Conservation (phyloP, 2,888 invertebrate genomes). For the Andrena trimmerana region DNA sequence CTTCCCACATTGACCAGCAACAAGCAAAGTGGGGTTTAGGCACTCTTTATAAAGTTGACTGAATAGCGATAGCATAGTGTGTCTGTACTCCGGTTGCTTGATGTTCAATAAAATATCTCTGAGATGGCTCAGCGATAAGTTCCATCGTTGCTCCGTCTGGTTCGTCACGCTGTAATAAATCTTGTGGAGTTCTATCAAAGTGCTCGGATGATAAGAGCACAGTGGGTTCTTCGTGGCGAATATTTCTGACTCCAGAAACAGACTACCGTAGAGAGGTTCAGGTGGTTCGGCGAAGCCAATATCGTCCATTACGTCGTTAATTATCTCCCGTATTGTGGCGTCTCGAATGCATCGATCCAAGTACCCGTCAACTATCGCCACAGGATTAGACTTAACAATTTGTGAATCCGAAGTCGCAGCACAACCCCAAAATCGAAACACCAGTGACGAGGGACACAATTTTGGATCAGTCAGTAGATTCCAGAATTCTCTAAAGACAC, state of each 20-base stretch:
- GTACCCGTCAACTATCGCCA: constrained; percentile 60
- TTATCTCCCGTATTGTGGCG: constrained; percentile 60
- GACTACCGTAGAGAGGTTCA: constrained; percentile 59
- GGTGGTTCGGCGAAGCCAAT: constrained; percentile 15
- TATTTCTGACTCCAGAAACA: constrained; percentile 73
- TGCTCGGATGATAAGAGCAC: constrained; percentile 65
- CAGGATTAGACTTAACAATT: fast-evolving
- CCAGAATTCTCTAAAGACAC: constrained; percentile 86
- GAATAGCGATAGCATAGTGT: constrained; percentile 56
- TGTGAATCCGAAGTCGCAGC: background rate
- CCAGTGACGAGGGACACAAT: constrained; percentile 58
- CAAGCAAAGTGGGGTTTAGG: constrained; percentile 48
- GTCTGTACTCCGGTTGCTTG: constrained; percentile 43
- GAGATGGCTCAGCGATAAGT: constrained; percentile 71
- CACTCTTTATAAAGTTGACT: constrained; percentile 57
- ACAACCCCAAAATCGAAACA: constrained; percentile 71
- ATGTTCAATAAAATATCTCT: constrained; percentile 65
- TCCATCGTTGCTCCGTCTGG: constrained; percentile 63
- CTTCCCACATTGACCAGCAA: constrained; percentile 38
- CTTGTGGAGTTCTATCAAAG: constrained; percentile 63
- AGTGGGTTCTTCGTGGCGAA: constrained; percentile 73
- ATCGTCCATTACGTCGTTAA: constrained; percentile 67
- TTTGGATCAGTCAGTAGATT: constrained; percentile 85
- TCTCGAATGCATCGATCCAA: constrained; percentile 65
- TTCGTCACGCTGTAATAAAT: constrained; percentile 57